phyloP scores from a whole-genome alignment of 2,888 invertebrate species.

The Ennomos quercinarius region DNA sequence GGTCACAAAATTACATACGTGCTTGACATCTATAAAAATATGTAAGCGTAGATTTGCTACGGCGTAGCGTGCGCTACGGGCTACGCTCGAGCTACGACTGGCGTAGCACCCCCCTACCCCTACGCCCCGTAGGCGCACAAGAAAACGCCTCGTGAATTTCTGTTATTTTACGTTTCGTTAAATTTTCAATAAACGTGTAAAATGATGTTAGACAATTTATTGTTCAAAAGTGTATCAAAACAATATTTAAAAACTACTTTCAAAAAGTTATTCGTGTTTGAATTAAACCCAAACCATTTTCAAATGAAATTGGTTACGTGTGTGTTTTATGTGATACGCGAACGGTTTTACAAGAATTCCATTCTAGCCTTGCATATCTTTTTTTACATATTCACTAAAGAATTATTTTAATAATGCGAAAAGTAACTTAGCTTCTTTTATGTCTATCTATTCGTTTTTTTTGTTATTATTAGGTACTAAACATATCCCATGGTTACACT shows the following conservation, averaged over 20 bases:
- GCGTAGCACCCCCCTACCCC: constrained; percentile 73
- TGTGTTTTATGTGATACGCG: constrained; percentile 7
- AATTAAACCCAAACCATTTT: constrained; percentile 15
- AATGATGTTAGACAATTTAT: constrained; percentile 18
- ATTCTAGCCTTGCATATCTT: not conserved
- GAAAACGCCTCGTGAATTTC: constrained; percentile 48
- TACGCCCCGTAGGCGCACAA: constrained; percentile 47
- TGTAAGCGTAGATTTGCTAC: constrained; percentile 33
- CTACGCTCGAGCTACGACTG: constrained; percentile 78
- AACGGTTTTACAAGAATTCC: constrained; percentile 7
- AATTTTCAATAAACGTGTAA: constrained; percentile 26
- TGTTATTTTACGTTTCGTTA: constrained; percentile 42
- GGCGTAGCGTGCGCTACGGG: constrained; percentile 73
- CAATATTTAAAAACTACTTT: constrained; percentile 19
- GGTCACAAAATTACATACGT: constrained; percentile 43
- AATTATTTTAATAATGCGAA: too few species aligned
- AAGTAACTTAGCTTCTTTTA: too few species aligned
- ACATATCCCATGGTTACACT: too few species aligned
- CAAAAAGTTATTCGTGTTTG: constrained; percentile 11
- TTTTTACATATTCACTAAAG: not conserved
- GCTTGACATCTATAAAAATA: constrained; percentile 26
- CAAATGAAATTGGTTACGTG: constrained; percentile 10
- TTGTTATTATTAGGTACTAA: too few species aligned
- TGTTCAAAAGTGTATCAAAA: constrained; percentile 15
- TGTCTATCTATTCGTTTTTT: too few species aligned